phyloP scores from a whole-genome alignment of 2,113 vertebrate genomes.

The Pyrgilauda ruficollis region DNA sequence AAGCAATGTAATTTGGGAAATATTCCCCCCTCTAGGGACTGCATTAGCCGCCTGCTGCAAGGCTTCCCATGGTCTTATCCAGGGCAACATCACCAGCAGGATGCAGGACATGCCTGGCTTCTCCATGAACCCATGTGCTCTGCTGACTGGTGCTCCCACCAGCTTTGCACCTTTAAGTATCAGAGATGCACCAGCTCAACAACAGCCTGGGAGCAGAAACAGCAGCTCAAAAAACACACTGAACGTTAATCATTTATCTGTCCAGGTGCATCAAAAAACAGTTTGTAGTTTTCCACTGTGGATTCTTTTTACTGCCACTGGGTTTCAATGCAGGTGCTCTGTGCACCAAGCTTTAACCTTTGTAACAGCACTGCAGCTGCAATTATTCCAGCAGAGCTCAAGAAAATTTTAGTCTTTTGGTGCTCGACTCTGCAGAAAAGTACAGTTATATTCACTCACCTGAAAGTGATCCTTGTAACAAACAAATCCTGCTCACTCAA shows the following conservation, averaged over 20 bases:
- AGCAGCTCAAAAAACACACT: background rate
- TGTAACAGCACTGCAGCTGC: background rate
- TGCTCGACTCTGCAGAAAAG: background rate
- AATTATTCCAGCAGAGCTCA: background rate
- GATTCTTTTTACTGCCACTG: background rate
- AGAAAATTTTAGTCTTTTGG: background rate
- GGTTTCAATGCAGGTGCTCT: background rate
- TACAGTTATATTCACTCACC: background rate
- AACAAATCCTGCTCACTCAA: background rate
- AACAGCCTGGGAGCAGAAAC: background rate
- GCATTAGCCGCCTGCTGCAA: background rate
- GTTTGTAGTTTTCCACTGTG: background rate
- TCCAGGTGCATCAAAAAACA: background rate
- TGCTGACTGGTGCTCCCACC: background rate
- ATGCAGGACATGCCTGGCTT: background rate
- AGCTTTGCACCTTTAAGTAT: background rate
- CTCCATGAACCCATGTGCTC: fast-evolving
- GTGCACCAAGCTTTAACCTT: background rate
- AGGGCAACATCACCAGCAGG: background rate
- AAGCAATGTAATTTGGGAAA: background rate
- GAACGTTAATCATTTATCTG: background rate
- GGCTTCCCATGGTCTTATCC: background rate
- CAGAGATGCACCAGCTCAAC: background rate
- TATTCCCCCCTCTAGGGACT: background rate
- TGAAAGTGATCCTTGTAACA: background rate